These are phyloP conservation scores for Dynastes hyllus DNA, from an alignment of 2,888 invertebrate genomes.

Conservation along the genomic window DNA sequence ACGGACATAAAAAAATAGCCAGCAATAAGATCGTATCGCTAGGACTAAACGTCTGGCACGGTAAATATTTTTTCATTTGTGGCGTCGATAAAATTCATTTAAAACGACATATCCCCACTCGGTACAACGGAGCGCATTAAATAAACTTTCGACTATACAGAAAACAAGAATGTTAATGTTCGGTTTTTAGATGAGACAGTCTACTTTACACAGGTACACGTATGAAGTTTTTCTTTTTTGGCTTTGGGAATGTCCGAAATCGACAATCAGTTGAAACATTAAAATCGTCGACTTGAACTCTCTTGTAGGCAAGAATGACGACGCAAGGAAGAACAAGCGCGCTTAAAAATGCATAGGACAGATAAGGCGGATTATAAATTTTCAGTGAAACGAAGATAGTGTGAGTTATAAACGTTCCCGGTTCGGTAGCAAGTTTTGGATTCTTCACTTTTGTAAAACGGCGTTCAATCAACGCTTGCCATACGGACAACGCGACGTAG, in stretches of 20 bases:
- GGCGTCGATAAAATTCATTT: constrained; percentile 44
- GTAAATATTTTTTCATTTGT: constrained; percentile 47
- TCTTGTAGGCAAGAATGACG: constrained; percentile 16
- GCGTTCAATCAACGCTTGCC: constrained; percentile 54
- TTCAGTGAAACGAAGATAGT: constrained; percentile 54
- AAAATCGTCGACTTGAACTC: constrained; percentile 46
- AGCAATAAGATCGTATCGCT: constrained; percentile 42
- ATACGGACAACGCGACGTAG: neutral
- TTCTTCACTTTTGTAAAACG: constrained; percentile 58
- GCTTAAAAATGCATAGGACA: constrained; percentile 53
- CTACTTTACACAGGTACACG: constrained; percentile 25
- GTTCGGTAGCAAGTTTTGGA: constrained; percentile 59
- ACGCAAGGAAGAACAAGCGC: constrained; percentile 13
- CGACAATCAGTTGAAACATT: constrained; percentile 51
- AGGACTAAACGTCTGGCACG: constrained; percentile 38
- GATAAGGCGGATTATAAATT: constrained; percentile 56
- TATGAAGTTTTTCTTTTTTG: constrained; percentile 30
- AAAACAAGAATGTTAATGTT: constrained; percentile 45
- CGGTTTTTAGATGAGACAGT: constrained; percentile 36
- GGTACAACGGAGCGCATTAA: constrained; percentile 32
- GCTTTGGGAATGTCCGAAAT: constrained; percentile 50
- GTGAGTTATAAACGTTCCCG: constrained; percentile 56
- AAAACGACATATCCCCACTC: constrained; percentile 32
- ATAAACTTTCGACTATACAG: constrained; percentile 45
- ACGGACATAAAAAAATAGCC: constrained; percentile 27